Evolutionary conservation across 2,888 invertebrate species (phyloP).

Genomic region (Platynereis dumerilii): DNA sequence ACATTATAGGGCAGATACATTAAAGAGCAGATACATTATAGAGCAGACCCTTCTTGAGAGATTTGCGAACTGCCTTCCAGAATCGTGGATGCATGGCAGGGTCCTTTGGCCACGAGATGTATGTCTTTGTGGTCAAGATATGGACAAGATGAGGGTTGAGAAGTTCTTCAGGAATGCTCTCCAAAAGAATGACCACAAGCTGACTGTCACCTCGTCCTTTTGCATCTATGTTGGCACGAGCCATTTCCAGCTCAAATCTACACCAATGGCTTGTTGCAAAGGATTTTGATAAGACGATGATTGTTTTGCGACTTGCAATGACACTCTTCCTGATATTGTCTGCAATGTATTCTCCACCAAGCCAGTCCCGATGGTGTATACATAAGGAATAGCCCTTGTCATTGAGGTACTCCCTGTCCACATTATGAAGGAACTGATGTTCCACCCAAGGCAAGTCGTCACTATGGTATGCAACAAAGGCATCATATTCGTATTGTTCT

Average conservation of each 20-base stretch:
- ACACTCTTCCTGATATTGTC: conserved; percentile 77
- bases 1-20: too few relatives aligned
- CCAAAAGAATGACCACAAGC: neutral
- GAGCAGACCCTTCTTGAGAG: neutral
- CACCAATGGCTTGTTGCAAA: conserved; percentile 77
- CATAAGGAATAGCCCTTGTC: conserved; percentile 68
- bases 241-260: conserved; percentile 73
- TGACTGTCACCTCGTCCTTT: neutral
- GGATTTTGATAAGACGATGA: conserved; percentile 71
- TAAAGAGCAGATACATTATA: too few relatives aligned
- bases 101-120: neutral
- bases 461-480: conserved; percentile 75
- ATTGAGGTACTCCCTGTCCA: conserved; percentile 64
- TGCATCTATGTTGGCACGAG: neutral
- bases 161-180: neutral
- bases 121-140: conserved; percentile 3
- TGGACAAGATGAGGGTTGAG: neutral
- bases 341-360: conserved; percentile 73
- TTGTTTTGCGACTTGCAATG: conserved; percentile 72
- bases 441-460: conserved; percentile 73
- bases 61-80: neutral
- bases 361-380: conserved; percentile 76
- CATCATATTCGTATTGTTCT: conserved; percentile 68
- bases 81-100: neutral
- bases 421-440: conserved; percentile 70